A percentile compares a stretch with the other conserved stretches of the same genome.
Conservation (phyloP, 2,113 vertebrate species). For the Lipophrys pholis region DNA sequence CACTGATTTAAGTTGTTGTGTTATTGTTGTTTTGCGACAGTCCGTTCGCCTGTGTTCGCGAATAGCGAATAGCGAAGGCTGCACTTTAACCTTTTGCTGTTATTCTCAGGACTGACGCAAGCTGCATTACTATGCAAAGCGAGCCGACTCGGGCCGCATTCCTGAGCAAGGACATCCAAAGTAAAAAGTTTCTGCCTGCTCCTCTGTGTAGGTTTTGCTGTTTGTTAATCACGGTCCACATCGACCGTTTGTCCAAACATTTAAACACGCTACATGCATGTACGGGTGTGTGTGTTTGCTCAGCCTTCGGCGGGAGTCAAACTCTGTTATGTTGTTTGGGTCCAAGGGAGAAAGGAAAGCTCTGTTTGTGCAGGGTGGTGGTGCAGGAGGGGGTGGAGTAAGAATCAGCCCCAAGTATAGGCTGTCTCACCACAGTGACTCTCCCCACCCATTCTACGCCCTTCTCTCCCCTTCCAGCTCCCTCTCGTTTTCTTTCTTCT, state of each 20-base stretch:
- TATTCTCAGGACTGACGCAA: constrained; percentile 46
- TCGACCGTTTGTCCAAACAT: constrained; percentile 25
- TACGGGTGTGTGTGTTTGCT: constrained; percentile 34
- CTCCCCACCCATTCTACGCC: constrained; percentile 66
- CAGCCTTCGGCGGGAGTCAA: constrained; percentile 38
- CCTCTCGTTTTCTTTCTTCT: constrained; percentile 16
- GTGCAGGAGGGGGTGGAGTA: constrained; percentile 60
- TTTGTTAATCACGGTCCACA: constrained; percentile 23
- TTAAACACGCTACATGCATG: constrained; percentile 30
- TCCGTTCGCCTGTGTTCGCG: not conserved
- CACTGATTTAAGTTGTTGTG: not conserved
- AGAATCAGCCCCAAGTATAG: constrained; percentile 74
- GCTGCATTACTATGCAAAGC: constrained; percentile 42
- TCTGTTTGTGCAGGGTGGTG: constrained; percentile 71
- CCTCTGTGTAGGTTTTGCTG: constrained; percentile 14
- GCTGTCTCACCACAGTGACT: constrained; percentile 66
- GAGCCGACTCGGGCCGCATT: constrained; percentile 55
- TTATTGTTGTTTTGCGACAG: not conserved
- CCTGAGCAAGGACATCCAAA: constrained; percentile 47
- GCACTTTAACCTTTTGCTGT: constrained; percentile 56
- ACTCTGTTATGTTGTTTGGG: constrained; percentile 76
- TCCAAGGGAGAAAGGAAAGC: constrained; percentile 74
- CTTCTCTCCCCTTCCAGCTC: constrained; percentile 21
- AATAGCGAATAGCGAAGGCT: constrained; percentile 37
- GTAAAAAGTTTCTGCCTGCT: constrained; percentile 45